Evolutionary conservation across 2,113 vertebrate genomes (phyloP).

Genomic region (Sinocyclocheilus rhinocerous): DNA sequence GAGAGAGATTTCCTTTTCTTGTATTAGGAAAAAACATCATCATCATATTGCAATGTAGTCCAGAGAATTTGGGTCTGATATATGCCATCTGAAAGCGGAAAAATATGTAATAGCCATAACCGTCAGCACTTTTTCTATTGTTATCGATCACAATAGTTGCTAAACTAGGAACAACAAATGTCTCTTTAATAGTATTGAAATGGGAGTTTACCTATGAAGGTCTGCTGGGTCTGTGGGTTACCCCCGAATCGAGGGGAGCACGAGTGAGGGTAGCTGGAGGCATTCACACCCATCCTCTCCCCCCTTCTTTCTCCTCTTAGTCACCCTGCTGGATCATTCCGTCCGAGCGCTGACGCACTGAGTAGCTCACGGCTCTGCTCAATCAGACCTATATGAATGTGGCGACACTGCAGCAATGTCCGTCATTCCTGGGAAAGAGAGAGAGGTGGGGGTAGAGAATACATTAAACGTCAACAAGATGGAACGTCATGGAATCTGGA

Average conservation of each 20-base stretch:
- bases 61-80: background rate
- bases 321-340: conserved; percentile 81
- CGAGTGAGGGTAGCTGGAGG: conserved; percentile 97
- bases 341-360: conserved; percentile 71
- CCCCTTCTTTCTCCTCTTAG: conserved; percentile 72
- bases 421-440: conserved; percentile 80
- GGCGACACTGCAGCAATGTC: conserved; percentile 65
- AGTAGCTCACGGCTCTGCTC: conserved; percentile 62
- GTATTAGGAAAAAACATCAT: too few relatives aligned
- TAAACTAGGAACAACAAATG: background rate
- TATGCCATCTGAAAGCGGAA: background rate
- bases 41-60: background rate
- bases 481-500: conserved; percentile 11
- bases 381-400: conserved; percentile 28
- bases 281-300: conserved; percentile 96
- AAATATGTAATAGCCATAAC: background rate
- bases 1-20: background rate
- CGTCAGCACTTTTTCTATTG: too few relatives aligned
- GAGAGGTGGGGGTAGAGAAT: background rate
- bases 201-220: conserved; percentile 90
- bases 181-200: background rate
- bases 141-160: background rate
- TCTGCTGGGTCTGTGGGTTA: conserved; percentile 92
- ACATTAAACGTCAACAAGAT: conserved; percentile 17
- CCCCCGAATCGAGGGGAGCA: conserved; percentile 96